Evolutionary conservation across 1,140 invertebrate species (phyloP).

Genomic region (Pogonognathellus flavescens): DNA sequence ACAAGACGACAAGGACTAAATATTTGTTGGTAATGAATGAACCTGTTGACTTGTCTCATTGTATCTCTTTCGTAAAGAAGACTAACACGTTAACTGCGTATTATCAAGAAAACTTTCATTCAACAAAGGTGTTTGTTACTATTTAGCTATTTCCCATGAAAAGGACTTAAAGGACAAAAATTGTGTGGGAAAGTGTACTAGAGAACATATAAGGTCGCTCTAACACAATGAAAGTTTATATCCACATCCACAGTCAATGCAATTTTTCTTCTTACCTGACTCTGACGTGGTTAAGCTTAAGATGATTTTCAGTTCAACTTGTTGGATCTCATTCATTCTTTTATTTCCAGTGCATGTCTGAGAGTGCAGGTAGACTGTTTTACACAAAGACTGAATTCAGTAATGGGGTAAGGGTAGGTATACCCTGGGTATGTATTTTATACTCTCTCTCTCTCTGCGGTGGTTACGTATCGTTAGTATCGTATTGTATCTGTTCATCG

Average conservation of each 20-base stretch:
- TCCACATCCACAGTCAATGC: not conserved
- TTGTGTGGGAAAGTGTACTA: constrained; percentile 16
- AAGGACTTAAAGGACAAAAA: not conserved
- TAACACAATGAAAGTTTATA: not conserved
- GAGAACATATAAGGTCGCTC: not conserved
- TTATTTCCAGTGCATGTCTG: not conserved
- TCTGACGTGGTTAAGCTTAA: not conserved
- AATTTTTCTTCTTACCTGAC: not conserved
- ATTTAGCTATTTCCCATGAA: not conserved
- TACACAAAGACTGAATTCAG: not conserved
- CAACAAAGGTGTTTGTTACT: not conserved
- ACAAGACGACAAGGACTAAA: too few species aligned
- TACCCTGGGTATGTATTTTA: not conserved
- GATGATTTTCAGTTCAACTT: constrained; percentile 20
- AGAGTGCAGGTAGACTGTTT: too few species aligned
- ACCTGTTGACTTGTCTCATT: too few species aligned
- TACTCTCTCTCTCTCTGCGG: not conserved
- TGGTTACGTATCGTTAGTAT: not conserved
- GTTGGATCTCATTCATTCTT: constrained; percentile 25
- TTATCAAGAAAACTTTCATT: not conserved
- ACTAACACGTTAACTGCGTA: too few species aligned
- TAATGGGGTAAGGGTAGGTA: not conserved
- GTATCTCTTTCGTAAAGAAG: too few species aligned
- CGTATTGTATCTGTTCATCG: not conserved
- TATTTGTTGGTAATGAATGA: too few species aligned